Conservation (phyloP, 2,113 vertebrate species). For the Corythornis madagascariensis region DNA sequence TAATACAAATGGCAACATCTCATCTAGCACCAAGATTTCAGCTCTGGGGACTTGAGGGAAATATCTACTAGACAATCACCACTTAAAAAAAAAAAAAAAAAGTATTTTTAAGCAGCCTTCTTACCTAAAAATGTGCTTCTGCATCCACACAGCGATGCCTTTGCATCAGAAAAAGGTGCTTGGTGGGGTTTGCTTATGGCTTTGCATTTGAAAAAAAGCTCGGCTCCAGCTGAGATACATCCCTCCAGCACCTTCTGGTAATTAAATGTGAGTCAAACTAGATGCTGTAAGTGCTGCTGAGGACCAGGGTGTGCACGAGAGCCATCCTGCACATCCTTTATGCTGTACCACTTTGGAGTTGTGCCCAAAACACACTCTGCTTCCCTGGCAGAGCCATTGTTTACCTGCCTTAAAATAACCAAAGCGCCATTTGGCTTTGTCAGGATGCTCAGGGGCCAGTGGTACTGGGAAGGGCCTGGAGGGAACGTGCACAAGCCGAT, state of each 20-base stretch:
- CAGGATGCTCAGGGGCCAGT: neutral
- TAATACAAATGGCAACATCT: constrained; percentile 7
- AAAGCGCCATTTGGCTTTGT: neutral
- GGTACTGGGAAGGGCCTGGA: neutral
- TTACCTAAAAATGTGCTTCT: neutral
- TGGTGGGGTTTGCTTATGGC: neutral
- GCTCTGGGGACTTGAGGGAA: constrained; percentile 11
- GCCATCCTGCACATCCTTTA: neutral
- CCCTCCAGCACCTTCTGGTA: neutral
- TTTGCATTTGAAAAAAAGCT: neutral
- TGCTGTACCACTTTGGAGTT: neutral
- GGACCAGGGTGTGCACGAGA: neutral
- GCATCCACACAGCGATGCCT: neutral
- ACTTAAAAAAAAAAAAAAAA: accelerated
- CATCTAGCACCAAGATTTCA: neutral
- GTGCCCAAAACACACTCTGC: neutral
- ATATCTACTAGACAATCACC: neutral
- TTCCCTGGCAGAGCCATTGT: neutral
- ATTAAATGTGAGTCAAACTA: neutral
- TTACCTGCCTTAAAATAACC: neutral
- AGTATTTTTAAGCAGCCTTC: neutral
- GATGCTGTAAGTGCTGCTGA: neutral
- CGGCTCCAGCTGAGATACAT: accelerated
- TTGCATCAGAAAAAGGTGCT: neutral
- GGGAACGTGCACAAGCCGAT: accelerated